Conservation (phyloP, 2,113 vertebrate species). For the Ammodytes dubius region DNA sequence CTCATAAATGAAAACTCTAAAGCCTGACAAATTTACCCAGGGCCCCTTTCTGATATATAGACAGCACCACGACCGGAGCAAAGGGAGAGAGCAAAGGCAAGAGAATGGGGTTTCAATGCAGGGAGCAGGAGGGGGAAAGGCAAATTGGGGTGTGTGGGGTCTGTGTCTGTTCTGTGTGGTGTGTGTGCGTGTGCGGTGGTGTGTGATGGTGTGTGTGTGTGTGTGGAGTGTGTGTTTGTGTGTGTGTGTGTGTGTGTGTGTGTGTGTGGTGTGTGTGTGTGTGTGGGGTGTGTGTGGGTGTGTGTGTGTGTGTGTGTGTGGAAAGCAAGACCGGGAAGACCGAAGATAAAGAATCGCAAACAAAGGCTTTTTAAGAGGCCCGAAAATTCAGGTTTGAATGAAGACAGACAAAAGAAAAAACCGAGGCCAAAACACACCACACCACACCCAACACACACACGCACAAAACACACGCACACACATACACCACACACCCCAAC, state of each 20-base stretch:
- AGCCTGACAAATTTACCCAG: slow-evolving; percentile 49
- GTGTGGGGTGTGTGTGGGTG: too few species aligned
- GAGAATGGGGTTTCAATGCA: slow-evolving; percentile 39
- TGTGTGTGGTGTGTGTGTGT: too few species aligned
- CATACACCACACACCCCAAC: too few species aligned
- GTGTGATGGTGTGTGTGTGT: too few species aligned
- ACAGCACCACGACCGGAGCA: slow-evolving; percentile 25
- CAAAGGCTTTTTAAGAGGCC: slow-evolving; percentile 27
- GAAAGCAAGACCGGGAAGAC: slow-evolving; percentile 37
- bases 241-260: too few species aligned
- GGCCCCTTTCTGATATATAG: slow-evolving; percentile 43
- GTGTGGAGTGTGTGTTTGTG: too few species aligned
- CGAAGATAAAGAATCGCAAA: slow-evolving; percentile 18
- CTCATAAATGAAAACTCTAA: slow-evolving; percentile 47
- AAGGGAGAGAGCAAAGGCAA: slow-evolving; percentile 55
- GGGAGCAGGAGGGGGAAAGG: slow-evolving; percentile 17
- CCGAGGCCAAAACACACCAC: neutral
- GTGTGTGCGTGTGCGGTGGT: too few species aligned
- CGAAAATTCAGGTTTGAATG: slow-evolving; percentile 37
- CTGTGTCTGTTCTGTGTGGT: too few species aligned
- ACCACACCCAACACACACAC: too few species aligned
- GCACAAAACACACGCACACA: too few species aligned
- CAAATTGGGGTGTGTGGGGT: too few species aligned
- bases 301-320: too few species aligned
- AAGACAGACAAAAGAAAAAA: slow-evolving; percentile 53